Base-by-base conservation (phyloP, 2,888 invertebrate species). In the Heterodera filipjevi region DNA sequence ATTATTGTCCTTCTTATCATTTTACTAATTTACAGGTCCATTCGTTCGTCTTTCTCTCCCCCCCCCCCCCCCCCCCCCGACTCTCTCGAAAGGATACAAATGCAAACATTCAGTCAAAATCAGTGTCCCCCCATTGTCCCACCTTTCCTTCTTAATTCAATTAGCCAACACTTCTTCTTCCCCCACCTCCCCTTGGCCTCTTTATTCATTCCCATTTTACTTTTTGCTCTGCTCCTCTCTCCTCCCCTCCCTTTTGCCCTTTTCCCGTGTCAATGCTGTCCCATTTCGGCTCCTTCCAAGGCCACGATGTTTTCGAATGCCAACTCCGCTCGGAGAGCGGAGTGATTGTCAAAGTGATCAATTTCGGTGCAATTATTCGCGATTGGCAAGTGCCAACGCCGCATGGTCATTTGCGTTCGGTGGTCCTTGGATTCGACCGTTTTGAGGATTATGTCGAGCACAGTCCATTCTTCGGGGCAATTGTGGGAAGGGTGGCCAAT, bases 401-500 rank as follows among this genome's bases (percentile, higher is more conserved):
- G n/a, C 30, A 35, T 14, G 33, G 59, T 6, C 30, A 75, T 27
- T n/a, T 33, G 33, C 75, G 53, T 22, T 75, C 66, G 22, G 75
- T 75, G 32, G 75, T 75, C 19, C 75, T 75, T 33, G 75, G 75
- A 53, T 75, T 75, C 64, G 75, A 64, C 22, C 30, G 22, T n/a
- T 32, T 64, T 22, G 75, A 75, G 30, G 30, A 75, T 59, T 75
- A 75, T 33, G 44, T 75, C 16, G 32, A 59, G 68, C 68, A 75
- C 68, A 75, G 75, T 30, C 75, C 75, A 8, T 75, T 75, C 59
- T 75, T 75, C 33, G 75, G 75, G 33, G 66, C 79, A 33, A 71
- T 74, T 49, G 68, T 75, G 46, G 79, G 79, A 49, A 74, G 79
- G 46, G 75, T 79, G 75, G 79, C 66, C 19, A 75, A 75, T 59